A percentile compares a stretch with the other conserved stretches of the same genome.
These are phyloP conservation scores for Entelurus aequoreus DNA, from an alignment of 2,113 vertebrate genomes.

Conservation along the genomic window DNA sequence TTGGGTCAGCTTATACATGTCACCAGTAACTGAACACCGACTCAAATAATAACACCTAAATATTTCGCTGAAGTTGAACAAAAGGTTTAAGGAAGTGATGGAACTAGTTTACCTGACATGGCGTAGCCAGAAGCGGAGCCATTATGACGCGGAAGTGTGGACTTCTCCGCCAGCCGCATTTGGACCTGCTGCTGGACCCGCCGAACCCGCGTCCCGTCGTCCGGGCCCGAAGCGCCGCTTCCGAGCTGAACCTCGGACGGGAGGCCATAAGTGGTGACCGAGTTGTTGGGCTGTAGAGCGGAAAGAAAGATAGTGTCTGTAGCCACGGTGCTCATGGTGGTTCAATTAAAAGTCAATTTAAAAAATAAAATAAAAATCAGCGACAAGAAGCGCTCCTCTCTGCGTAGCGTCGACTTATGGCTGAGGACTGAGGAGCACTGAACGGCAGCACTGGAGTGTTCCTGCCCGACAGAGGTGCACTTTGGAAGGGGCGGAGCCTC, in stretches of 20 bases:
- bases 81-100: background rate
- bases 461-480: background rate
- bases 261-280: slow-evolving; percentile 68
- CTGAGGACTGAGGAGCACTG: background rate
- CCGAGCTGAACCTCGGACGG: slow-evolving; percentile 57
- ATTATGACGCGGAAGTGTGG: slow-evolving; percentile 63
- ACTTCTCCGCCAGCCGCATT: slow-evolving; percentile 66
- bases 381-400: background rate
- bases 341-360: background rate
- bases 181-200: slow-evolving; percentile 73
- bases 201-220: slow-evolving; percentile 36
- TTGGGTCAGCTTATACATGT: background rate
- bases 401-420: background rate
- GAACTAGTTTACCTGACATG: slow-evolving; percentile 64
- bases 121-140: slow-evolving; percentile 44
- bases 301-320: slow-evolving; percentile 63
- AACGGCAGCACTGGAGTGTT: background rate
- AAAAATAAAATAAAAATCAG: background rate
- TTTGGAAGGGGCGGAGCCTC: slow-evolving; percentile 37
- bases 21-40: background rate
- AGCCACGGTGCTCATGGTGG: slow-evolving; percentile 42
- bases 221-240: slow-evolving; percentile 29
- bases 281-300: slow-evolving; percentile 66
- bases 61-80: background rate
- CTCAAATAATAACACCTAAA: background rate